Percentiles rank a stretch among this genome's conserved stretches.
phyloP scores from a whole-genome alignment of 2,797 vertebrate genomes.

The Gallirallus australis region DNA sequence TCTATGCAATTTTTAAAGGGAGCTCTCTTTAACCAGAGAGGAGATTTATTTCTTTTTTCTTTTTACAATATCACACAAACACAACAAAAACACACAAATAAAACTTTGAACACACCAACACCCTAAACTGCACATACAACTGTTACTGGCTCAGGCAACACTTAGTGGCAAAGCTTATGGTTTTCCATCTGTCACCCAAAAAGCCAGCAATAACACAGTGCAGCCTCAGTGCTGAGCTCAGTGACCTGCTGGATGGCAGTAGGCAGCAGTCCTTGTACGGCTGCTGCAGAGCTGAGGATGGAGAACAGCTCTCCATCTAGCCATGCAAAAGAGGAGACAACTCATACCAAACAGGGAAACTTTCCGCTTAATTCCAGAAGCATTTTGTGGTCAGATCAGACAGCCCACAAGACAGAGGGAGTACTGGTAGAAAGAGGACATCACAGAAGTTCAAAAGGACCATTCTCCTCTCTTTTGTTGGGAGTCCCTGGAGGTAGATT shows the following conservation, averaged over 20 bases:
- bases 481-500: background rate
- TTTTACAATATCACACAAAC: slow-evolving; percentile 26
- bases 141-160: slow-evolving; percentile 51
- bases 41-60: background rate
- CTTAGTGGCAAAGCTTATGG: slow-evolving; percentile 59
- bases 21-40: background rate
- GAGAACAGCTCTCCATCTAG: background rate
- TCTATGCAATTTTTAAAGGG: background rate
- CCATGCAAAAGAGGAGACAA: background rate
- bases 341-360: background rate
- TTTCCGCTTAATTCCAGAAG: background rate
- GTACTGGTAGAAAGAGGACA: background rate
- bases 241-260: background rate
- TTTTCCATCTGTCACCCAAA: slow-evolving; percentile 40
- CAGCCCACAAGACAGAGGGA: accelerated
- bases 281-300: background rate
- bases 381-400: background rate
- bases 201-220: background rate
- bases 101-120: slow-evolving; percentile 35
- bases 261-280: background rate
- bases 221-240: background rate
- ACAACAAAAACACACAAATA: slow-evolving; percentile 46
- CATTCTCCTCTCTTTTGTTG: background rate
- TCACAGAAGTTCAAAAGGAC: background rate
- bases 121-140: slow-evolving; percentile 51